These are phyloP conservation scores for Mellivora capensis DNA, from an alignment of 2,113 vertebrate genomes.

Conservation along the genomic window DNA sequence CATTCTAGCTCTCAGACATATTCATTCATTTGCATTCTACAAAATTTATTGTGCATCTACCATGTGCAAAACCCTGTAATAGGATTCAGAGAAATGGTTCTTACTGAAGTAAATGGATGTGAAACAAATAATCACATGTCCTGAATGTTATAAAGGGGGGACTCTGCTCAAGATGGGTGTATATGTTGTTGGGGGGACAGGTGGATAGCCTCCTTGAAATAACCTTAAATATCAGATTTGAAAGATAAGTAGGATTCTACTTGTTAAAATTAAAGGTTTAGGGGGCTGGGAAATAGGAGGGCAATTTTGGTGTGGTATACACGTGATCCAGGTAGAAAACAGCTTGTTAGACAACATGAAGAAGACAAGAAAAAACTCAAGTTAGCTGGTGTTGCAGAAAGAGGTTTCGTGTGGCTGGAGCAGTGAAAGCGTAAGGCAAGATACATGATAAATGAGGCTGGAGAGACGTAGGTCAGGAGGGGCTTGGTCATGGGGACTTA, in stretches of 20 bases:
- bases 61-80: not conserved
- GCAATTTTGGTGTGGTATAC: not conserved
- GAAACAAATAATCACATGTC: not conserved
- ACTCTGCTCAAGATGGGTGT: not conserved
- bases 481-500: not conserved
- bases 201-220: not conserved
- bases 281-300: not conserved
- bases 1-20: not conserved
- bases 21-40: constrained; percentile 8
- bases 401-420: not conserved
- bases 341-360: not conserved
- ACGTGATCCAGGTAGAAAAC: not conserved
- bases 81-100: not conserved
- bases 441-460: not conserved
- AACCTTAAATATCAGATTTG: not conserved
- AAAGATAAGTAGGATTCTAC: not conserved
- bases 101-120: not conserved
- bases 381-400: not conserved
- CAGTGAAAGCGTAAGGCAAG: not conserved
- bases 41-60: not conserved
- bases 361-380: not conserved
- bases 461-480: not conserved
- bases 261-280: not conserved
- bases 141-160: not conserved
- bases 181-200: not conserved